Conservation (phyloP, 2,797 vertebrate species). For the Tachyglossus aculeatus region DNA sequence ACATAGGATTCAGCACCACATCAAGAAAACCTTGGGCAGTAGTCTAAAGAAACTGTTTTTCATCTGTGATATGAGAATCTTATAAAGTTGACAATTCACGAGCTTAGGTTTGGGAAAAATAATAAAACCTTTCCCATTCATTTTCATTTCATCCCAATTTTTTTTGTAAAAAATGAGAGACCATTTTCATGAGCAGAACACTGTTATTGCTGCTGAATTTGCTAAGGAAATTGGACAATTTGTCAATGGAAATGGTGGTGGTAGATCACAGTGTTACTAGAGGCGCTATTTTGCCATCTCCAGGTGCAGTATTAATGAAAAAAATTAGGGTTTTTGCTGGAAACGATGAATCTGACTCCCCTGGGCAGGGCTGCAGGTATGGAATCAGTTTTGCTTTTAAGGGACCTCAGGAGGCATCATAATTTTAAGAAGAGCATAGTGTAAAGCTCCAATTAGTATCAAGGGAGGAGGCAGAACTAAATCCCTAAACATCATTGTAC, state of each 20-base stretch:
- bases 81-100: constrained; percentile 16
- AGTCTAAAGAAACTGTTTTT: constrained; percentile 5
- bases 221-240: constrained; percentile 64
- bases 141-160: constrained; percentile 24
- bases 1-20: not conserved
- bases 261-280: constrained; percentile 24
- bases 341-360: not conserved
- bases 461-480: not conserved
- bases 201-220: constrained; percentile 62
- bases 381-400: not conserved
- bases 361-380: not conserved
- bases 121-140: constrained; percentile 14
- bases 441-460: not conserved
- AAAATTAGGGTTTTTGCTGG: constrained; percentile 12
- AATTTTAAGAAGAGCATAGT: not conserved
- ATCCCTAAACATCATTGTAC: not conserved
- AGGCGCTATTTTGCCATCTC: constrained; percentile 23
- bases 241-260: constrained; percentile 47
- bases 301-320: constrained; percentile 45
- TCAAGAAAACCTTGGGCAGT: not conserved
- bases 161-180: constrained; percentile 46
- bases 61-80: constrained; percentile 2
- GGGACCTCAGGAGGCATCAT: not conserved
- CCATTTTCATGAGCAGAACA: constrained; percentile 57
- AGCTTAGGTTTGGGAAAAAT: constrained; percentile 28